Base-by-base conservation (phyloP, 2,888 invertebrate species). In the Oscheius sp. region DNA sequence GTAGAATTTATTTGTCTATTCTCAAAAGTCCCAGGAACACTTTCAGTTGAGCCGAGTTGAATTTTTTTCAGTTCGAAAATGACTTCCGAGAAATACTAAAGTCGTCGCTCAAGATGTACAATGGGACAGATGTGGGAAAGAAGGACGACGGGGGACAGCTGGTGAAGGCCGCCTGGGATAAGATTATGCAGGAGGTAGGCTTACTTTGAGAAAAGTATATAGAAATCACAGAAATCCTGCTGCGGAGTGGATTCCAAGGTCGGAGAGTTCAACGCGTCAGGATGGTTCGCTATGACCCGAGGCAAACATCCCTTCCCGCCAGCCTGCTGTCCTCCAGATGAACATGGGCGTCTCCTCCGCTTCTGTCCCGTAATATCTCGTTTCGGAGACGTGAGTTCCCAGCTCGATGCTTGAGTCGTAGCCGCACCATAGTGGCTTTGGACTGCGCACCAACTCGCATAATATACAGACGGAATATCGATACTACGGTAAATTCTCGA, bases 141-240 rank as follows among this genome's bases (percentile, higher is more conserved):
- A 73, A 58, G 10, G 60, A 68, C 2, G 74, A 70, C 29, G 76
- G 51, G 11, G 78, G 78, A 5, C 59, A 87, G 57, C 70, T 88
- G 53, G 87, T 88, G 9, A 88, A 88, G 75, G 81, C 86, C 1
- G 88, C 88, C 5, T 88, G 88, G 88, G 88, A 88, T 73, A 87
- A 87, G 73, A 79, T 88, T 21, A 88, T 88, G 88, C 85, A 84
- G 13, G 88, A 88, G 78, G 88, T 86, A 51, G 21, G 75, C 47
- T 10, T 21, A 65, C 35, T 48, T 21, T 29, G 5, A 2, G 37
- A 9, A 7, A n/a, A n/a, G 21, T 21, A 21, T 21, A 21, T 21
- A 21, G 21, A 21, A 0, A 21, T 21, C 21, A 60, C 74, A 87
- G 86, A 87, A 86, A 66, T 75, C 78, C 5, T 88, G 88, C 70